These are phyloP conservation scores for Phthorimaea operculella DNA, from an alignment of 1,140 invertebrate genomes.

Conservation along the genomic window DNA sequence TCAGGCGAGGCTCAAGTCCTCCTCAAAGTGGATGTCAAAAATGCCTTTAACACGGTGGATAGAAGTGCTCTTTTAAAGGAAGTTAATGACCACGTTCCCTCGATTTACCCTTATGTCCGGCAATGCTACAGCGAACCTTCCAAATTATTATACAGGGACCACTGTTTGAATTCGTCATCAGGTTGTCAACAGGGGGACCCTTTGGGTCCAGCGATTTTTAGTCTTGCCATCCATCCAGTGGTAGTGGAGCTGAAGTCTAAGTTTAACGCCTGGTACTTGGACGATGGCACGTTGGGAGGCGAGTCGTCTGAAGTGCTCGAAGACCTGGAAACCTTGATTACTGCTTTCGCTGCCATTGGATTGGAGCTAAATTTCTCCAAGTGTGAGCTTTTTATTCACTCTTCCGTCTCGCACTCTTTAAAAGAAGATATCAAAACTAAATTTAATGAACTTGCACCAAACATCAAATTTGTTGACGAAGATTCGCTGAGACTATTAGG, in stretches of 20 bases:
- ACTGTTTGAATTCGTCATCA: neutral
- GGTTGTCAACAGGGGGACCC: slow-evolving; percentile 7
- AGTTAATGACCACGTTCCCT: neutral
- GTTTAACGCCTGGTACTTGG: slow-evolving; percentile 4
- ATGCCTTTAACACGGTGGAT: slow-evolving; percentile 3
- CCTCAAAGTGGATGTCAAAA: slow-evolving; percentile 6
- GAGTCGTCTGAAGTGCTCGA: neutral
- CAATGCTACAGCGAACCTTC: slow-evolving; percentile 1
- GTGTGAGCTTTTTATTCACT: slow-evolving; percentile 1
- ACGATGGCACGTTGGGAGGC: slow-evolving; percentile 6
- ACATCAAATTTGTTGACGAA: neutral
- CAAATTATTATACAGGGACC: neutral
- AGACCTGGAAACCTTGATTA: neutral
- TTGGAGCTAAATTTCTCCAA: slow-evolving; percentile 6
- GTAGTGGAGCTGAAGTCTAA: neutral
- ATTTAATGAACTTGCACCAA: neutral
- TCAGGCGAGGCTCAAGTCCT: neutral
- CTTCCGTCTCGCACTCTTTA: neutral
- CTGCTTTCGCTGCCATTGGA: neutral
- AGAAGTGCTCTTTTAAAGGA: neutral
- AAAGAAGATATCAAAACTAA: neutral
- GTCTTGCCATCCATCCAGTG: slow-evolving; percentile 4
- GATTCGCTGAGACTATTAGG: neutral
- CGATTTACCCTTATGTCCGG: neutral
- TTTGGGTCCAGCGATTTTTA: slow-evolving; percentile 3